Percentiles rank a stretch among this genome's conserved stretches.
phyloP scores from a whole-genome alignment of 64 coral and sea anemone genomes.

The Porites australiensis region DNA sequence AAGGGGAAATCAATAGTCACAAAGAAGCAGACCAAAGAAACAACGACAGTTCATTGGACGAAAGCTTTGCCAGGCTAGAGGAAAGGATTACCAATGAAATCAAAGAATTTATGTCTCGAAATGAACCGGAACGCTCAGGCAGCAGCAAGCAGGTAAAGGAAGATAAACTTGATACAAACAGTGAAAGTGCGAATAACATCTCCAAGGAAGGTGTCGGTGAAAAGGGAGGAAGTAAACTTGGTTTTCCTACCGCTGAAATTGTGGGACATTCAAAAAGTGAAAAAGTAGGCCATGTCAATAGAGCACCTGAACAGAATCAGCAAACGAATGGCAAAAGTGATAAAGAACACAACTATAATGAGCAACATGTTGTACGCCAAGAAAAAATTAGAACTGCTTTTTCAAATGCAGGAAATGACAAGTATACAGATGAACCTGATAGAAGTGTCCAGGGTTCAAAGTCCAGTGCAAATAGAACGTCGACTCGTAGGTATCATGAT shows the following conservation, averaged over 20 bases:
- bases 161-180: not conserved
- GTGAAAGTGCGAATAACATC: not conserved
- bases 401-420: not conserved
- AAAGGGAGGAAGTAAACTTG: too few species aligned
- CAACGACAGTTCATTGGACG: not conserved
- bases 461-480: not conserved
- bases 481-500: not conserved
- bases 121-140: not conserved
- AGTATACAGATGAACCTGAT: not conserved
- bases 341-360: not conserved
- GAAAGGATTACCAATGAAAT: not conserved
- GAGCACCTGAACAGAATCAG: not conserved
- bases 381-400: not conserved
- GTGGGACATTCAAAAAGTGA: not conserved
- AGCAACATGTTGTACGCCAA: not conserved
- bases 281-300: not conserved
- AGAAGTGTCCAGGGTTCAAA: not conserved
- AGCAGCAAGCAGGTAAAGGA: not conserved
- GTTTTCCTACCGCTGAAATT: not conserved
- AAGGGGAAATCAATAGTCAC: not conserved
- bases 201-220: not conserved
- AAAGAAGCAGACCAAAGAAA: not conserved
- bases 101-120: not conserved
- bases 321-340: not conserved
- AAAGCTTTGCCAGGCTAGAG: not conserved